Evolutionary conservation across 2,797 vertebrate genomes (phyloP), one percentile per base, ranked within the genome.

Genomic region (Acipenser transmontanus): DNA sequence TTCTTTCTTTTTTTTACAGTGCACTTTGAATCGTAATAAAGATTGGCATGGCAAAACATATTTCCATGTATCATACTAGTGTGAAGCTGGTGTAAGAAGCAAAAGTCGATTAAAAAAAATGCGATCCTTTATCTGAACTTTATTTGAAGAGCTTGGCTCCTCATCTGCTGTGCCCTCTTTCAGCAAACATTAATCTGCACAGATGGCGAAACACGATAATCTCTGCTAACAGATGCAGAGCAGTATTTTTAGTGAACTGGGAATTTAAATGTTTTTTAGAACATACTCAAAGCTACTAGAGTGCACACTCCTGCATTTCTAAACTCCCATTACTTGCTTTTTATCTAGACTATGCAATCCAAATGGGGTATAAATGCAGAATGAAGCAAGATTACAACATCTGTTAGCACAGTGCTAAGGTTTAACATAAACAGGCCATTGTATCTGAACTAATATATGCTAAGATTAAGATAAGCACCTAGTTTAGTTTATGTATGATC

Each of bases 181-280:
- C 79, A 81, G 83, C 78, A 85, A 88, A 86, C 87, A 85, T 85
- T 88, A 89, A 91, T 88, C 86, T 61, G 75, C 86, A 87, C 90
- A 91, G 88, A 91, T 89, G 88, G 89, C 78, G 79, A 80, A 81
- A 78, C 80, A 77, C 72, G 77, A 82, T 88, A 91, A 90, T 89
- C 89, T 89, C 81, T 75, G 74, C 80, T 83, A 82, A 85, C 88
- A 89, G 88, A 85, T 90, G 85, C 78, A 82, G 78, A 82, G 66
- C 65, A 72, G 82, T 85, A 83, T 87, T 89, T 89, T 88, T 88
- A 89, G 89, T 90, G 87, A 91, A 90, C 89, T 86, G 80, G 79
- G 77, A 86, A 84, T 88, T 88, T 82, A 81, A 84, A 82, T 81
- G 82, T 87, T 89, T 85, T 17, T 80, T 85, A 82, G 79, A 86